Conservation (phyloP, 2,888 invertebrate genomes). For the Sphaeridia pumilis region DNA sequence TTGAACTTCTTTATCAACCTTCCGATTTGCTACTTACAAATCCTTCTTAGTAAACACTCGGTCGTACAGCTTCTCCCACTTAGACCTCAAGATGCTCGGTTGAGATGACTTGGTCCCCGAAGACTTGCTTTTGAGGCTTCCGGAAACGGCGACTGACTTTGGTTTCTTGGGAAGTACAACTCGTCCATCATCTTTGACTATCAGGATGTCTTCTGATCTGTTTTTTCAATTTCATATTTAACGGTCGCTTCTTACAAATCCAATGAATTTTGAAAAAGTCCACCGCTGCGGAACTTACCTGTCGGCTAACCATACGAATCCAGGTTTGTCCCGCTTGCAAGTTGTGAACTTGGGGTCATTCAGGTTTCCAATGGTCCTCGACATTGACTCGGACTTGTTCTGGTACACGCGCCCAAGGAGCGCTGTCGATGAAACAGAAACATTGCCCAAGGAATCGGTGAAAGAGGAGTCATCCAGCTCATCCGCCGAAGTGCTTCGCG, state of each 20-base stretch:
- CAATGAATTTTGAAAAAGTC: background rate
- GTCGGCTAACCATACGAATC: background rate
- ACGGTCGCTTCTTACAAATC: too few species aligned
- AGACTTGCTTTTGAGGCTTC: background rate
- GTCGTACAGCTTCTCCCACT: slow-evolving; percentile 7
- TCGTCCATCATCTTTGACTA: slow-evolving; percentile 8
- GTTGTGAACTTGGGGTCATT: background rate
- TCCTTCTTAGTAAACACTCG: slow-evolving; percentile 8
- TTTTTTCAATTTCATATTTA: background rate
- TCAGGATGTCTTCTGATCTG: slow-evolving; percentile 8
- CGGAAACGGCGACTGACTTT: background rate
- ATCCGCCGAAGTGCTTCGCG: too few species aligned
- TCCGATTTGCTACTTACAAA: background rate
- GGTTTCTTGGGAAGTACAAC: background rate
- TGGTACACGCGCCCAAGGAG: too few species aligned
- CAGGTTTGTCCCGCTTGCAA: slow-evolving; percentile 1
- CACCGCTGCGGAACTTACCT: background rate
- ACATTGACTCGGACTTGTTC: too few species aligned
- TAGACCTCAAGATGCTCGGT: too few species aligned
- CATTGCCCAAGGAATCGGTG: too few species aligned
- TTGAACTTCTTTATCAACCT: background rate
- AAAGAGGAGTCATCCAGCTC: too few species aligned
- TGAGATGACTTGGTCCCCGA: slow-evolving; percentile 1
- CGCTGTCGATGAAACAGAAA: too few species aligned
- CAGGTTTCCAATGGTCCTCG: slow-evolving; percentile 6